Percentiles rank a stretch among this genome's conserved stretches.
Evolutionary conservation across 1,140 invertebrate genomes (phyloP).

Genomic region (Cydia pomonella): DNA sequence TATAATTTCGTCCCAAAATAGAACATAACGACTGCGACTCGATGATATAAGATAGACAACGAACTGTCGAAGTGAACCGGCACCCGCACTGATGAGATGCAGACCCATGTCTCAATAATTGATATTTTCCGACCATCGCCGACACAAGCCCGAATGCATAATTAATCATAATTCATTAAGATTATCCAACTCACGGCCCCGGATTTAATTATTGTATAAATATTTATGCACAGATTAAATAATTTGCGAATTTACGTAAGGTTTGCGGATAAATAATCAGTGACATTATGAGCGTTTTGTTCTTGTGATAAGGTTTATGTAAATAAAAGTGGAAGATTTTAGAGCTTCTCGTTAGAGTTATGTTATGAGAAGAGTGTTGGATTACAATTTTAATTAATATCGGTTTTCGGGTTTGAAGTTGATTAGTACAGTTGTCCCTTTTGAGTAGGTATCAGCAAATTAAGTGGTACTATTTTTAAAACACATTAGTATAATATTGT

Average conservation of each 20-base stretch:
- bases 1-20: too few species aligned
- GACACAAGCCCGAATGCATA: conserved; percentile 27
- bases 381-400: neutral
- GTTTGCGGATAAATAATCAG: neutral
- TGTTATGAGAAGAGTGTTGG: neutral
- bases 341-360: neutral
- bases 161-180: conserved; percentile 29
- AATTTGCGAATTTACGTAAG: conserved; percentile 2
- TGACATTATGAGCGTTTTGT: neutral
- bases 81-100: neutral
- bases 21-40: too few species aligned
- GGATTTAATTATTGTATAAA: conserved; percentile 24
- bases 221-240: conserved; percentile 32
- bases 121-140: conserved; percentile 25
- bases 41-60: too few species aligned
- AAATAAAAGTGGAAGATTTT: neutral
- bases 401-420: neutral
- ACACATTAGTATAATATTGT: neutral
- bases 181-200: conserved; percentile 22
- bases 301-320: neutral
- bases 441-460: neutral
- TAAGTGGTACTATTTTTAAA: neutral
- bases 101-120: conserved; percentile 17
- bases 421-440: neutral
- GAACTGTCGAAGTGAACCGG: too few species aligned